Percentiles rank a stretch among this genome's conserved stretches.
phyloP scores from a whole-genome alignment of 2,888 invertebrate species.

The Drosophila paranaensis region DNA sequence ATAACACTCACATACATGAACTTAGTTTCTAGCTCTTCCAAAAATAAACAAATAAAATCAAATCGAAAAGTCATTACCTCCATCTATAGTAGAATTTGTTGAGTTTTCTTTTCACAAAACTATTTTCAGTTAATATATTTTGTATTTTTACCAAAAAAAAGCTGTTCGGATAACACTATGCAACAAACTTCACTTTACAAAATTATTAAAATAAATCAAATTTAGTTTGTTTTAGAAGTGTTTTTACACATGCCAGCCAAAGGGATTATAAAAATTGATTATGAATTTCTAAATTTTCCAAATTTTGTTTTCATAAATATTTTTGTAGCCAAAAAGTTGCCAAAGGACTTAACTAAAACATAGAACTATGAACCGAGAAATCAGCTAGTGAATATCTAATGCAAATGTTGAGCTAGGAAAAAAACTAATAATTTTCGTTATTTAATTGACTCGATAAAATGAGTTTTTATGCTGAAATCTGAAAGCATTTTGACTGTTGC shows the following conservation, averaged over 20 bases:
- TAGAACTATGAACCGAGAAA: not conserved
- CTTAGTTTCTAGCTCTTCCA: conserved; percentile 23
- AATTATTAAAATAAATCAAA: no score
- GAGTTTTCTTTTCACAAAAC: not conserved
- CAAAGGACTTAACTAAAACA: not conserved
- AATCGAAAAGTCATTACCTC: conserved; percentile 4
- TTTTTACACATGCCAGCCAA: no score
- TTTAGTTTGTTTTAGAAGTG: not conserved
- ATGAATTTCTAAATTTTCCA: not conserved
- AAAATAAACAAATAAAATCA: not conserved
- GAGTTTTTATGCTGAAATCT: not conserved
- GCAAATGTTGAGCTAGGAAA: not conserved
- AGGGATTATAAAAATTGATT: no score
- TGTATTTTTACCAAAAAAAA: conserved; percentile 1
- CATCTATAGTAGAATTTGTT: conserved; percentile 11
- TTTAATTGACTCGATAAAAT: not conserved
- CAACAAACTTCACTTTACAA: not conserved
- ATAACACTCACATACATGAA: not conserved
- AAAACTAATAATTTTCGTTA: not conserved
- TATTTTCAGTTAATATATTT: not conserved
- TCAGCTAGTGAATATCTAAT: not conserved
- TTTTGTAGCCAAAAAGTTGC: not conserved
- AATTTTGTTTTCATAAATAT: not conserved
- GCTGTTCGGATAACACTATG: not conserved
- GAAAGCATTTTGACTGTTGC: not conserved